phyloP scores from a whole-genome alignment of 2,797 vertebrate genomes.

The Lagodon rhomboides region DNA sequence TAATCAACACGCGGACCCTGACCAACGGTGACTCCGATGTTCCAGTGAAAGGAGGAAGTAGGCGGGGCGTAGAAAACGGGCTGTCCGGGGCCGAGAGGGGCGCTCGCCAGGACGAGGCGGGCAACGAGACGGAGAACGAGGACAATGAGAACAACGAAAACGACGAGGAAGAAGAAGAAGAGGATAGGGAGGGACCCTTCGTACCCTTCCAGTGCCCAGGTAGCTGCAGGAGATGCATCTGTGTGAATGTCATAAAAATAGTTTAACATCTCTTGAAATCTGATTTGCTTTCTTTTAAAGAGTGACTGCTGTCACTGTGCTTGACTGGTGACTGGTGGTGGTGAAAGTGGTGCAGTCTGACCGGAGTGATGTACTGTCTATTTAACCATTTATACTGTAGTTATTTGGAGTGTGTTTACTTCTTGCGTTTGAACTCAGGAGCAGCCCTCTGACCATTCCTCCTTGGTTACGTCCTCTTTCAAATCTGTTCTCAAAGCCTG shows the following conservation, averaged over 20 bases:
- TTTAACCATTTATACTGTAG: no score
- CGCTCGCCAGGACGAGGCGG: constrained; percentile 77
- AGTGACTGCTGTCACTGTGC: not conserved
- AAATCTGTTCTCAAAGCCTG: no score
- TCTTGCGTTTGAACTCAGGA: no score
- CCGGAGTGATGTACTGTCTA: no score
- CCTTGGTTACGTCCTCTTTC: no score
- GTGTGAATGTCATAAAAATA: not conserved
- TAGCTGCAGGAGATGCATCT: constrained; percentile 64
- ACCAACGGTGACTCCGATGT: constrained; percentile 93
- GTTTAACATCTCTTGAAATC: not conserved
- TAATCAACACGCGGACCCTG: constrained; percentile 90
- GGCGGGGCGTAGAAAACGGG: constrained; percentile 91
- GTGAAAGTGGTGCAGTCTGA: no score
- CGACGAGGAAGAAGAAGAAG: constrained; percentile 91
- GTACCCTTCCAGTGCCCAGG: constrained; percentile 92
- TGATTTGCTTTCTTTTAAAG: not conserved
- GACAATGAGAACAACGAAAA: constrained; percentile 92
- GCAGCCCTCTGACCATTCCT: no score
- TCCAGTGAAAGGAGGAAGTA: constrained; percentile 87
- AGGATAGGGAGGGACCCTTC: constrained; percentile 88
- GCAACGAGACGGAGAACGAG: constrained; percentile 91
- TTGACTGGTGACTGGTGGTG: no score
- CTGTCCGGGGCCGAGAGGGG: constrained; percentile 84
- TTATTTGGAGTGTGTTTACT: no score